These are phyloP conservation scores for Anoncus sp. DNA, from an alignment of 2,888 invertebrate genomes.

Conservation along the genomic window DNA sequence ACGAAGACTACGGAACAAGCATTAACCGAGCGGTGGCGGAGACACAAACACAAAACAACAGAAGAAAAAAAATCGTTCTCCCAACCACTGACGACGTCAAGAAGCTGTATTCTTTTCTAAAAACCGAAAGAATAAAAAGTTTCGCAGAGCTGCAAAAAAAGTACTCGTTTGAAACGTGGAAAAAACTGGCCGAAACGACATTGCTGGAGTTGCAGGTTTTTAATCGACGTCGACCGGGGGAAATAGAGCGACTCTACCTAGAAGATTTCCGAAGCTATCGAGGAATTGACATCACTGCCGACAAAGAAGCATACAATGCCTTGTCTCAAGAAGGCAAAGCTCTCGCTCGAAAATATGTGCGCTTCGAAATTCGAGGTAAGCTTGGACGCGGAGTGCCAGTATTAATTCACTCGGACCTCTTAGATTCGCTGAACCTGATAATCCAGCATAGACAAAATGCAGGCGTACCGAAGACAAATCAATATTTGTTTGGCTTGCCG, in stretches of 20 bases:
- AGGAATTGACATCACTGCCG: conserved; percentile 59
- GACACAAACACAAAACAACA: conserved; percentile 38
- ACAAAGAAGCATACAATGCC: conserved; percentile 57
- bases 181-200: conserved; percentile 58
- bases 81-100: conserved; percentile 57
- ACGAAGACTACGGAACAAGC: conserved; percentile 39
- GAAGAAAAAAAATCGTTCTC: conserved; percentile 54
- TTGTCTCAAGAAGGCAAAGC: conserved; percentile 55
- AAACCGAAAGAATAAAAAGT: conserved; percentile 15
- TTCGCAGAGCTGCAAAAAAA: conserved; percentile 29
- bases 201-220: conserved; percentile 66
- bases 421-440: conserved; percentile 53
- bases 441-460: conserved; percentile 48
- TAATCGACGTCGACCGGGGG: conserved; percentile 68
- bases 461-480: conserved; percentile 51
- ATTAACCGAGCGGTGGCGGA: conserved; percentile 51
- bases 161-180: conserved; percentile 55
- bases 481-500: conserved; percentile 62
- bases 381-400: conserved; percentile 60
- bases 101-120: conserved; percentile 49
- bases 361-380: conserved; percentile 64
- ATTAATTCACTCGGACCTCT: conserved; percentile 51
- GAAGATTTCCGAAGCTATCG: conserved; percentile 65
- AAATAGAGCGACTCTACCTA: conserved; percentile 64
- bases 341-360: conserved; percentile 59